phyloP scores from a whole-genome alignment of 2,888 invertebrate genomes.

The Malthinus seriepunctatus region DNA sequence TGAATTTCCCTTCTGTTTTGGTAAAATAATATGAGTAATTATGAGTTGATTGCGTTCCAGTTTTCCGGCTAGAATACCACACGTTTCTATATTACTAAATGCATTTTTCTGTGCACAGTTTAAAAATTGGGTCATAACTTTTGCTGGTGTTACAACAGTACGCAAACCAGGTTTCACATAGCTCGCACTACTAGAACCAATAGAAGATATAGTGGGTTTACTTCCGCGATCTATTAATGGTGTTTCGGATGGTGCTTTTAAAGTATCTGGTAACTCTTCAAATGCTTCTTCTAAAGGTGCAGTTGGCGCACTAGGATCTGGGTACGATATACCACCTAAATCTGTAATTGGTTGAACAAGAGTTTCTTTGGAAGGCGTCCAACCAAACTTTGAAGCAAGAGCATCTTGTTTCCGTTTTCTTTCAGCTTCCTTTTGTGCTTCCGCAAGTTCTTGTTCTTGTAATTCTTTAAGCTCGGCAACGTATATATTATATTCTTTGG shows the following conservation, averaged over 20 bases:
- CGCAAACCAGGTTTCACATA: slow-evolving; percentile 57
- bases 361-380: slow-evolving; percentile 35
- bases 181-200: slow-evolving; percentile 29
- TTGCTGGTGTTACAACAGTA: slow-evolving; percentile 74
- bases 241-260: background rate
- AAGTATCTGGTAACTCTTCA: background rate
- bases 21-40: slow-evolving; percentile 89
- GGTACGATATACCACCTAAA: slow-evolving; percentile 36
- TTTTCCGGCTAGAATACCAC: slow-evolving; percentile 90
- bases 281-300: background rate
- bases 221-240: slow-evolving; percentile 62
- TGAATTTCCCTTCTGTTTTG: slow-evolving; percentile 89
- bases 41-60: slow-evolving; percentile 71
- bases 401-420: slow-evolving; percentile 46
- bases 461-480: slow-evolving; percentile 61
- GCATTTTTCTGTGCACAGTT: slow-evolving; percentile 79
- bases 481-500: slow-evolving; percentile 72
- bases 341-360: slow-evolving; percentile 32
- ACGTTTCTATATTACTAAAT: slow-evolving; percentile 83
- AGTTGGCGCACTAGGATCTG: slow-evolving; percentile 25
- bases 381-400: slow-evolving; percentile 45
- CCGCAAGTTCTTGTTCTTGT: slow-evolving; percentile 55
- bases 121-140: slow-evolving; percentile 78
- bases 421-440: slow-evolving; percentile 44
- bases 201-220: slow-evolving; percentile 59